These are phyloP conservation scores for Tenebrosternarchus preto DNA, from an alignment of 2,113 vertebrate species.

Conservation along the genomic window DNA sequence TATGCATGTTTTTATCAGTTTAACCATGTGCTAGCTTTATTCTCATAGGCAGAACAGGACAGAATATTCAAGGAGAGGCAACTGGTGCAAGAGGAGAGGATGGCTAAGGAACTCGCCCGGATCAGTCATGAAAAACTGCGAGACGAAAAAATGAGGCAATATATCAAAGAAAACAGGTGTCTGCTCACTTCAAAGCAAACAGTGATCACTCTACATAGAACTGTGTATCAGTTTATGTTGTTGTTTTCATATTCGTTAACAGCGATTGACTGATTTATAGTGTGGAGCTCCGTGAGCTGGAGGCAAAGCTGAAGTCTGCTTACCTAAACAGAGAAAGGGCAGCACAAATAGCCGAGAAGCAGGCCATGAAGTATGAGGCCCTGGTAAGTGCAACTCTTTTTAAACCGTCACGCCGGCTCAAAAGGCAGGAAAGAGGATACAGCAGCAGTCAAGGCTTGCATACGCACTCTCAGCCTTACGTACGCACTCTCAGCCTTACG, in stretches of 20 bases:
- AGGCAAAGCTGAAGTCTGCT: slow-evolving; percentile 83
- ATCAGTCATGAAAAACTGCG: slow-evolving; percentile 73
- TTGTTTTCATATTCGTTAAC: neutral
- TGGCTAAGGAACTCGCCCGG: slow-evolving; percentile 81
- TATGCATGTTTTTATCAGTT: neutral
- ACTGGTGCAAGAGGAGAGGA: slow-evolving; percentile 80
- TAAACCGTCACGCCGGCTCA: neutral
- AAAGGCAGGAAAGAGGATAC: neutral
- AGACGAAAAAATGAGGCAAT: slow-evolving; percentile 87
- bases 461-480: neutral
- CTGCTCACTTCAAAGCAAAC: neutral
- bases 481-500: neutral
- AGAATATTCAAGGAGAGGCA: slow-evolving; percentile 63
- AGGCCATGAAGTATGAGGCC: slow-evolving; percentile 76
- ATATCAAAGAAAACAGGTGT: slow-evolving; percentile 88
- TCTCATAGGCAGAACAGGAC: slow-evolving; percentile 78
- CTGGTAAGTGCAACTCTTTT: slow-evolving; percentile 73
- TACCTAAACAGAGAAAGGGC: slow-evolving; percentile 88
- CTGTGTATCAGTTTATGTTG: neutral
- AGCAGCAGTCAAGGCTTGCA: neutral
- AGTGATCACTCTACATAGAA: neutral
- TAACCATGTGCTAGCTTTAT: neutral
- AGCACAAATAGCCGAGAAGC: slow-evolving; percentile 89
- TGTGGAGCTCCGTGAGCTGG: slow-evolving; percentile 86
- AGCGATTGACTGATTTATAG: slow-evolving; percentile 64